Evolutionary conservation across 2,797 vertebrate species (phyloP), one percentile per base, ranked within the genome.

Genomic region (Sebastes kiyomatsui): DNA sequence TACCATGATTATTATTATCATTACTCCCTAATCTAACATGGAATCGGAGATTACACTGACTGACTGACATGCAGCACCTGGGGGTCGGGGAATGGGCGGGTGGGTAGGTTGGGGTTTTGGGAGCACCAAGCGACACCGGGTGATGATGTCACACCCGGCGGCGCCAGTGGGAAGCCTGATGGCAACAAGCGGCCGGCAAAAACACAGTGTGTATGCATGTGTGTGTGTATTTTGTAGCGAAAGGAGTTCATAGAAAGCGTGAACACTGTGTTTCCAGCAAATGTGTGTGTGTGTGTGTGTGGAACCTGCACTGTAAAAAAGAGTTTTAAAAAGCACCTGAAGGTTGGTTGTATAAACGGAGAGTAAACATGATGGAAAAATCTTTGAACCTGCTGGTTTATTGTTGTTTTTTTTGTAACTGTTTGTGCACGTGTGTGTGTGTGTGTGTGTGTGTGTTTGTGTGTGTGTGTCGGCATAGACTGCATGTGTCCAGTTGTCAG

Each of bases 1-100:
- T 90, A 94, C 86, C 83, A 93, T 90, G 92, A 94, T 92, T 93
- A 93, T 94, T 87, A 93, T 93, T 90, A 95, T 93, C 87, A 89
- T 93, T 90, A 95, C 90, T 89, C 91, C 91, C 94, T 94, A 95
- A 92, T 92, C 94, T 94, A 95, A 95, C 93, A 94, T 94, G 93
- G 90, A 94, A 91, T 93, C 75, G 68, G 92, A 92, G 91, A 92
- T 93, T 94, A 95, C 93, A 95, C 88, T 87, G 94, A 95, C 90
- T 92, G 93, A 94, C 91, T 92, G 94, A 95, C 94, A 94, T 94
- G 94, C 94, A 95, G 94, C 93, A 94, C 92, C 94, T 82, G 88
- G 90, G 84, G 81, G 68, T 54, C 2, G 23, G 78, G 72, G 54
- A 30, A 49, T 4, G 59, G 73, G 54, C 18, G 27, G 16, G 25